phyloP scores from a whole-genome alignment of 92 coral and sea anemone genomes.

The Zoanthus gigantus region DNA sequence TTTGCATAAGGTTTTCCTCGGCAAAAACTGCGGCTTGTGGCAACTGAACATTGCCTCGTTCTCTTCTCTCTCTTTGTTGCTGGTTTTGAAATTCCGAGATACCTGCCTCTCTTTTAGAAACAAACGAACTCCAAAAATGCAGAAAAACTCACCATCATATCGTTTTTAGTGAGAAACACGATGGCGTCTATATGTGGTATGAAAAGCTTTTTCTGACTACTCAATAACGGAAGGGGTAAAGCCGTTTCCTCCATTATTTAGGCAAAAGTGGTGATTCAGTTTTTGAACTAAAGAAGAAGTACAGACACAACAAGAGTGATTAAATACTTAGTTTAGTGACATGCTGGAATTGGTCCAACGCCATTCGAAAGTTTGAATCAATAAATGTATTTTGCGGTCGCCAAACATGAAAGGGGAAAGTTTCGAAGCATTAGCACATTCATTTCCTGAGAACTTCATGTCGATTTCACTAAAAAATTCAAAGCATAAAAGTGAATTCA shows the following conservation, averaged over 20 bases:
- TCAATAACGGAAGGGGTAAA: slow-evolving; percentile 21
- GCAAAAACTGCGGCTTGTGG: slow-evolving; percentile 13
- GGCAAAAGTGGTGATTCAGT: slow-evolving; percentile 2
- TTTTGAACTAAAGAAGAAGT: slow-evolving; percentile 11
- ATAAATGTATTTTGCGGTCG: slow-evolving; percentile 34
- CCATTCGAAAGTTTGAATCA: neutral
- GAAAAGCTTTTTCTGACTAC: slow-evolving; percentile 10
- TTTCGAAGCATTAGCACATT: neutral
- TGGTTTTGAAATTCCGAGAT: slow-evolving; percentile 15
- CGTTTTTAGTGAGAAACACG: slow-evolving; percentile 8
- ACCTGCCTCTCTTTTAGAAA: neutral
- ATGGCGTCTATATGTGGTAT: neutral
- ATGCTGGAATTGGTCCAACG: neutral
- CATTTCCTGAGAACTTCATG: neutral
- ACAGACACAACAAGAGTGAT: neutral
- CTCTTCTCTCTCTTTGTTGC: neutral
- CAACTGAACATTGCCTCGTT: neutral
- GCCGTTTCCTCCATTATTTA: slow-evolving; percentile 1
- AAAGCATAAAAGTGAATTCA: neutral
- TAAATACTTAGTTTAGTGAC: neutral
- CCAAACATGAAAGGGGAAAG: slow-evolving; percentile 26
- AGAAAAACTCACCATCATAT: neutral
- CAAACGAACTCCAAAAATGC: neutral
- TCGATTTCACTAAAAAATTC: neutral
- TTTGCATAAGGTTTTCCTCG: slow-evolving; percentile 89